Conservation (phyloP, 2,113 vertebrate species). For the Heterotis niloticus region DNA sequence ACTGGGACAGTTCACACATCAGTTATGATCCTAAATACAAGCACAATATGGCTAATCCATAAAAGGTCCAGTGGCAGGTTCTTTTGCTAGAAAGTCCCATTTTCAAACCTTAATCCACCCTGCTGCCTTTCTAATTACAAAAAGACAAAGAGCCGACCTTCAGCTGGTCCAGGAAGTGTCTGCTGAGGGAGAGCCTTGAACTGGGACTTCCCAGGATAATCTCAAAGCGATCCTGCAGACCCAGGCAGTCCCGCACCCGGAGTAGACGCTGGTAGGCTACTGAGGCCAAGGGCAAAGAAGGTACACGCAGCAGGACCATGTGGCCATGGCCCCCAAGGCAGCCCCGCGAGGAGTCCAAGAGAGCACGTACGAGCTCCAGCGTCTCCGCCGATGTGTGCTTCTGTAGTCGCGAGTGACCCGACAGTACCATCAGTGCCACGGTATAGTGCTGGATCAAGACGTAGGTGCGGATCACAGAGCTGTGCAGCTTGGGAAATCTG, state of each 20-base stretch:
- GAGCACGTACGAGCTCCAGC: constrained; percentile 86
- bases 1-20: not conserved
- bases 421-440: constrained; percentile 84
- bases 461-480: constrained; percentile 87
- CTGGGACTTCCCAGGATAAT: constrained; percentile 83
- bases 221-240: constrained; percentile 86
- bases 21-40: not conserved
- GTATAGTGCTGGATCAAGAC: constrained; percentile 92
- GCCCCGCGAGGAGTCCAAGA: constrained; percentile 76
- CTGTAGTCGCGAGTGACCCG: constrained; percentile 81
- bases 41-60: not conserved
- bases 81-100: not conserved
- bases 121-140: not conserved
- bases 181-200: constrained; percentile 74
- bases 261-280: constrained; percentile 84
- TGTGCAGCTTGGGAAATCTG: constrained; percentile 93
- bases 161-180: constrained; percentile 82
- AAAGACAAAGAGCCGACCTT: constrained; percentile 66
- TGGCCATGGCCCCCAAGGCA: constrained; percentile 84
- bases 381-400: constrained; percentile 95
- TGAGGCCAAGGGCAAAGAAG: constrained; percentile 78
- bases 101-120: not conserved
- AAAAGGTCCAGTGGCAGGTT: too few relatives aligned
- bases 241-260: constrained; percentile 79
- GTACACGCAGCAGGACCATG: constrained; percentile 93